Conservation (phyloP, 2,888 invertebrate species). For the Lithophane ornitopus region DNA sequence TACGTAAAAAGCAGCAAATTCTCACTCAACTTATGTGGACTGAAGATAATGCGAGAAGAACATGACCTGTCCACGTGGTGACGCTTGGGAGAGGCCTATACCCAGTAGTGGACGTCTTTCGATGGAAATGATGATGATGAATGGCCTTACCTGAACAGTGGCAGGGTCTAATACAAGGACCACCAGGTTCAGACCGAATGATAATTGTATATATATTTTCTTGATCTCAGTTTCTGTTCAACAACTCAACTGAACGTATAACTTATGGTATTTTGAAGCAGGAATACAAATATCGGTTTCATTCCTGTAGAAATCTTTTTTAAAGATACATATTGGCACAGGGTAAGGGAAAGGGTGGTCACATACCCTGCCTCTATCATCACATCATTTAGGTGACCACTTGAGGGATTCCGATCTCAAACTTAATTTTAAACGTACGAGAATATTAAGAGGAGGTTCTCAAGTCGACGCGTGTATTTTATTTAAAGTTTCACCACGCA, state of each 20-base stretch:
- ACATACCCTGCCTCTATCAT: constrained; percentile 60
- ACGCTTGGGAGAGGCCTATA: background rate
- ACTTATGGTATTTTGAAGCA: constrained; percentile 69
- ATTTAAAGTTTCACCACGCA: no score
- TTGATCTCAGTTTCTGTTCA: no score
- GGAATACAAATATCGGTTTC: constrained; percentile 65
- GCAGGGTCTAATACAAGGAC: no score
- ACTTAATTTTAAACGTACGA: constrained; percentile 57
- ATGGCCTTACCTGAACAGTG: no score
- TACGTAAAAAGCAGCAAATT: no score
- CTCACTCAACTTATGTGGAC: no score
- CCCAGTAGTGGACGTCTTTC: background rate
- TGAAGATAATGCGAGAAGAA: background rate
- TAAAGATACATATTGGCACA: constrained; percentile 67
- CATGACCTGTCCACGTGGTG: background rate
- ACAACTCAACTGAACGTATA: background rate
- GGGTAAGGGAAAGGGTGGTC: constrained; percentile 34
- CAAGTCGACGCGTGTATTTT: no score
- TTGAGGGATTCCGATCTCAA: constrained; percentile 68
- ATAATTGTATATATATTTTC: no score
- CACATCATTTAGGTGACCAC: constrained; percentile 70
- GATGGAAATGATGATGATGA: background rate
- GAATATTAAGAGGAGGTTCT: no score
- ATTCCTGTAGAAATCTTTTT: constrained; percentile 65
- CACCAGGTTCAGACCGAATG: no score